phyloP scores from a whole-genome alignment of 2,113 vertebrate genomes.

The Pelecanus crispus region DNA sequence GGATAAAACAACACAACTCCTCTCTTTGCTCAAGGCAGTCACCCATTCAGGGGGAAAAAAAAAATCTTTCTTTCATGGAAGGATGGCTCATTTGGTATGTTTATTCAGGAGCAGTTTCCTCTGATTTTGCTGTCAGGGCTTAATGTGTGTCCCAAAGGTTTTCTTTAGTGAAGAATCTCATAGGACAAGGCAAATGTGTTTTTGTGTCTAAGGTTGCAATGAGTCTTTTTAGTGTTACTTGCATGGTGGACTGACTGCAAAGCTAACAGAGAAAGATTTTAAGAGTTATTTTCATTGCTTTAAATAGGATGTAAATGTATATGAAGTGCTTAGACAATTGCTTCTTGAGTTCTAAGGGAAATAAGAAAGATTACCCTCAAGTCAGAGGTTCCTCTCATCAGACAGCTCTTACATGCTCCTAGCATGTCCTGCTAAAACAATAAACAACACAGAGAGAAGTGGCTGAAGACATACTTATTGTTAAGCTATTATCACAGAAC shows the following conservation, averaged over 20 bases:
- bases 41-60: not conserved
- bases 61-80: not conserved
- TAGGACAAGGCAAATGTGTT: not conserved
- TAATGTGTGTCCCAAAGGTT: not conserved
- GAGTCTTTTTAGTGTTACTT: not conserved
- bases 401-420: not conserved
- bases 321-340: not conserved
- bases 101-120: not conserved
- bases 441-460: not conserved
- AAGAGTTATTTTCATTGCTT: not conserved
- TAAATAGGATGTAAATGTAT: not conserved
- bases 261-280: not conserved
- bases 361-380: not conserved
- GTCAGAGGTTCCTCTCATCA: not conserved
- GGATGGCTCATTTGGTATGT: not conserved
- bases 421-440: not conserved
- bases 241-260: not conserved
- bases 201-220: not conserved
- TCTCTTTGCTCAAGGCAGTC: not conserved
- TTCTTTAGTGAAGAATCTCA: not conserved
- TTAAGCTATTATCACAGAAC: not conserved
- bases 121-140: not conserved
- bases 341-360: not conserved
- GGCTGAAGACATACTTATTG: not conserved
- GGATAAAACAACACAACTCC: not conserved